These are phyloP conservation scores for Dynastes maya DNA, from an alignment of 2,888 invertebrate genomes.

Conservation along the genomic window DNA sequence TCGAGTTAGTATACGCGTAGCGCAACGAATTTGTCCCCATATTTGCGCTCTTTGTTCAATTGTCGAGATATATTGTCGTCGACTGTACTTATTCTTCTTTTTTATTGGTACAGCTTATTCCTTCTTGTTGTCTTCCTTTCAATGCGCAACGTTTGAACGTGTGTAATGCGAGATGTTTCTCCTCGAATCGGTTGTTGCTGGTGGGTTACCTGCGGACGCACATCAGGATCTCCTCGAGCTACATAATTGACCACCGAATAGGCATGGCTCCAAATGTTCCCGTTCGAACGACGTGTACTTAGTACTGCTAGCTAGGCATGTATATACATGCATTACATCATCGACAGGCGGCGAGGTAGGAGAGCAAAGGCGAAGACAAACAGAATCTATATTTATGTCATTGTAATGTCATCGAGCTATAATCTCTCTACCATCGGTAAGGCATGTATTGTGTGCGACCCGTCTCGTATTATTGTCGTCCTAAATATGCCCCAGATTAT, in stretches of 20 bases:
- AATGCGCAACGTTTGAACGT: constrained; percentile 59
- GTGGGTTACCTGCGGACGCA: constrained; percentile 55
- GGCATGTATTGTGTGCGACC: constrained; percentile 49
- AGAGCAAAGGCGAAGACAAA: constrained; percentile 67
- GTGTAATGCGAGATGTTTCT: constrained; percentile 69
- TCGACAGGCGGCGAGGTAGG: not conserved
- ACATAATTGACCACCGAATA: constrained; percentile 65
- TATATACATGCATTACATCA: not conserved
- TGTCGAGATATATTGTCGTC: constrained; percentile 44
- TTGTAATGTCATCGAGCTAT: constrained; percentile 68
- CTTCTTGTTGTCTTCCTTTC: constrained; percentile 59
- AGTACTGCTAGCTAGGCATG: constrained; percentile 57
- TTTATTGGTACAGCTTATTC: not conserved
- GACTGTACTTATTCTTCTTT: constrained; percentile 34
- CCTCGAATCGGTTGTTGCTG: constrained; percentile 44
- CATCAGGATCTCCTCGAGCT: not conserved
- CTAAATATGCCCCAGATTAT: constrained; percentile 64
- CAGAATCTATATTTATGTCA: constrained; percentile 70
- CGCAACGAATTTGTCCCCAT: constrained; percentile 68
- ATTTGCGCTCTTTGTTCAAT: constrained; percentile 56
- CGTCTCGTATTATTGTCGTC: constrained; percentile 58
- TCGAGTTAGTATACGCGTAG: constrained; percentile 54
- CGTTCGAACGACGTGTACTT: constrained; percentile 55
- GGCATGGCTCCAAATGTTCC: constrained; percentile 64
- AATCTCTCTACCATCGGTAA: constrained; percentile 60